Conservation (phyloP, 1,140 invertebrate genomes). For the Pseudoatta argentina region DNA sequence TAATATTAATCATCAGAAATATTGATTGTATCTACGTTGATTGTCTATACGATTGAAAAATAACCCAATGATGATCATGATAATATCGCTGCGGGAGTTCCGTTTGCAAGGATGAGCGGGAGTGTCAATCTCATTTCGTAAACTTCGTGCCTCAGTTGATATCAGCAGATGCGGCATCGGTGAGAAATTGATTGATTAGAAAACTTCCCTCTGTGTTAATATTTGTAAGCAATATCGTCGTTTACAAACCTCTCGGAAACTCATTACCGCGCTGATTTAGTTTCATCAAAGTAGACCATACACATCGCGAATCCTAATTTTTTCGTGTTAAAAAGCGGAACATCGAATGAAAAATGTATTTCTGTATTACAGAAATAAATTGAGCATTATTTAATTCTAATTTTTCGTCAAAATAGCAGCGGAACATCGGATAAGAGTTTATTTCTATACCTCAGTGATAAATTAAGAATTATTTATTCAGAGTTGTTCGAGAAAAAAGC, state of each 20-base stretch:
- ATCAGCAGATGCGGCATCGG: conserved; percentile 69
- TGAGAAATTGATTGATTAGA: conserved; percentile 74
- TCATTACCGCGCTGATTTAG: conserved; percentile 49
- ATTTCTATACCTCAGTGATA: no score
- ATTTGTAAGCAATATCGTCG: conserved; percentile 59
- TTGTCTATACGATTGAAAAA: conserved; percentile 10
- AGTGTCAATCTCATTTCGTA: conserved; percentile 60
- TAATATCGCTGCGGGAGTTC: conserved; percentile 26
- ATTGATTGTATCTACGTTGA: not conserved
- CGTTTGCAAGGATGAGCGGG: conserved; percentile 13
- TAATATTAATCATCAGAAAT: not conserved
- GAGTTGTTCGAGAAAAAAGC: not conserved
- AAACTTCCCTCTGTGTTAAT: conserved; percentile 63
- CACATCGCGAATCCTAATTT: not conserved
- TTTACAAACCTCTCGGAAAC: conserved; percentile 52
- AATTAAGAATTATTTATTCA: not conserved
- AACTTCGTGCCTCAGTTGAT: conserved; percentile 67
- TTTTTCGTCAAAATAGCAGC: no score
- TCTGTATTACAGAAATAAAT: no score
- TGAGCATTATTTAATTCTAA: no score
- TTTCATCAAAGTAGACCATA: conserved; percentile 50
- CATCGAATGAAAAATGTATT: not conserved
- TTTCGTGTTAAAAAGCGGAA: not conserved
- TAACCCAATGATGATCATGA: conserved; percentile 9
- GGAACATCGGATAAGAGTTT: no score